Evolutionary conservation across 1,140 invertebrate genomes (phyloP).

Genomic region (Artemia franciscana): DNA sequence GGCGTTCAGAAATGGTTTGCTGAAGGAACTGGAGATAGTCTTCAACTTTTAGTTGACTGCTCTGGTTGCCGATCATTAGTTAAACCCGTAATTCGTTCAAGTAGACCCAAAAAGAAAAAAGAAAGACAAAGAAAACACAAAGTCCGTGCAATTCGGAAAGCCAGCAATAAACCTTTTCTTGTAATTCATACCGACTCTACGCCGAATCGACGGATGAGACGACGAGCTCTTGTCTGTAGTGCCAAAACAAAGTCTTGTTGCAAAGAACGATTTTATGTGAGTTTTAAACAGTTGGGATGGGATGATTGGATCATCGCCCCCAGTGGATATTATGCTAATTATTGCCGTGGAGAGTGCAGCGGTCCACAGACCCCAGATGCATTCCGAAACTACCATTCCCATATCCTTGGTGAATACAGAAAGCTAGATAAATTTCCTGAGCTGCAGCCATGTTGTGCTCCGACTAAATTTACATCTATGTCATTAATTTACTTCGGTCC

Average conservation of each 20-base stretch:
- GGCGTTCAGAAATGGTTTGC: conserved; percentile 25
- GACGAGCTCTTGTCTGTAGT: conserved; percentile 59
- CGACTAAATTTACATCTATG: conserved; percentile 70
- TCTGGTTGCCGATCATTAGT: conserved; percentile 40
- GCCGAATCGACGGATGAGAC: conserved; percentile 27
- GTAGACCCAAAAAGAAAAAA: background rate
- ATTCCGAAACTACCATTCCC: conserved; percentile 62
- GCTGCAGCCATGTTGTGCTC: conserved; percentile 75
- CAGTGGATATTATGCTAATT: conserved; percentile 66
- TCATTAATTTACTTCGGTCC: conserved; percentile 80
- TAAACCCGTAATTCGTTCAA: conserved; percentile 20
- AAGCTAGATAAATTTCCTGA: conserved; percentile 41
- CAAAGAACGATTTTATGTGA: conserved; percentile 71
- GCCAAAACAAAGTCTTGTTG: conserved; percentile 51
- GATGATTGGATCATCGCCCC: conserved; percentile 87
- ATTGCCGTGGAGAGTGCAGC: conserved; percentile 66
- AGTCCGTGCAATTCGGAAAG: background rate
- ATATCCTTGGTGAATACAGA: conserved; percentile 66
- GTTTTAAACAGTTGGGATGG: conserved; percentile 71
- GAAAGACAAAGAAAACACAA: background rate
- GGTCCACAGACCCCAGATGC: conserved; percentile 48
- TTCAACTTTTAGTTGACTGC: conserved; percentile 58
- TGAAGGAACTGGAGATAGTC: conserved; percentile 27
- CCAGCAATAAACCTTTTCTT: conserved; percentile 43
- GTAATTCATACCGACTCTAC: conserved; percentile 50